These are phyloP conservation scores for Pseudoips prasinana DNA, from an alignment of 2,888 invertebrate genomes.

Conservation along the genomic window DNA sequence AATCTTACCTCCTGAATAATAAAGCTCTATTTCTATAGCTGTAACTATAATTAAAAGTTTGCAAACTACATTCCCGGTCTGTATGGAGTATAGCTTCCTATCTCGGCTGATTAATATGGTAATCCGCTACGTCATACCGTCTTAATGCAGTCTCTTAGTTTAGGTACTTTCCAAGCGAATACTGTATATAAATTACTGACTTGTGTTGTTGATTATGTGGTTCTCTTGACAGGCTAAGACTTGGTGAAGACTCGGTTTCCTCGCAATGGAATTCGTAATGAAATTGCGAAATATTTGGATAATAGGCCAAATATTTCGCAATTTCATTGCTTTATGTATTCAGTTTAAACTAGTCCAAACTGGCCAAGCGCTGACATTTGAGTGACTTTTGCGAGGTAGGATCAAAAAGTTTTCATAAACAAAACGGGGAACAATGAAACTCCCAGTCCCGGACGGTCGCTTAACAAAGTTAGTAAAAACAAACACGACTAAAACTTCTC, in stretches of 20 bases:
- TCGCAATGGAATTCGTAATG: slow-evolving; percentile 15
- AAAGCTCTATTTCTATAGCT: slow-evolving; percentile 20
- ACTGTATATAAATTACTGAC: slow-evolving; percentile 25
- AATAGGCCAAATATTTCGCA: too few species aligned
- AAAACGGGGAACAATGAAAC: too few species aligned
- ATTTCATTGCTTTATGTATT: too few species aligned
- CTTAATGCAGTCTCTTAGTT: slow-evolving; percentile 38
- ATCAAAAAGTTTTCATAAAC: too few species aligned
- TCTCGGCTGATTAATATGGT: slow-evolving; percentile 47
- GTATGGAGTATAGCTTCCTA: slow-evolving; percentile 18
- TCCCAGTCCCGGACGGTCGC: too few species aligned
- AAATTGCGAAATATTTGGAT: slow-evolving; percentile 15
- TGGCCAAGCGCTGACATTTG: too few species aligned
- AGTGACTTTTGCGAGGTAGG: too few species aligned
- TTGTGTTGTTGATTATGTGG: slow-evolving; percentile 22
- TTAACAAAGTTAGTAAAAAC: too few species aligned
- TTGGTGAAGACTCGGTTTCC: slow-evolving; percentile 3
- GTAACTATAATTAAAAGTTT: slow-evolving; percentile 29
- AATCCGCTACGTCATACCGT: slow-evolving; percentile 39
- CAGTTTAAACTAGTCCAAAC: too few species aligned
- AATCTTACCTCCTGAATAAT: slow-evolving; percentile 13
- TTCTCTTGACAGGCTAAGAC: slow-evolving; percentile 14
- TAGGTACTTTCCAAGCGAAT: slow-evolving; percentile 16
- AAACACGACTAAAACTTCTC: too few species aligned
- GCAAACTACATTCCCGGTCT: slow-evolving; percentile 24